Conservation (phyloP, 1,140 invertebrate species). For the Lordiphosa collinella region DNA sequence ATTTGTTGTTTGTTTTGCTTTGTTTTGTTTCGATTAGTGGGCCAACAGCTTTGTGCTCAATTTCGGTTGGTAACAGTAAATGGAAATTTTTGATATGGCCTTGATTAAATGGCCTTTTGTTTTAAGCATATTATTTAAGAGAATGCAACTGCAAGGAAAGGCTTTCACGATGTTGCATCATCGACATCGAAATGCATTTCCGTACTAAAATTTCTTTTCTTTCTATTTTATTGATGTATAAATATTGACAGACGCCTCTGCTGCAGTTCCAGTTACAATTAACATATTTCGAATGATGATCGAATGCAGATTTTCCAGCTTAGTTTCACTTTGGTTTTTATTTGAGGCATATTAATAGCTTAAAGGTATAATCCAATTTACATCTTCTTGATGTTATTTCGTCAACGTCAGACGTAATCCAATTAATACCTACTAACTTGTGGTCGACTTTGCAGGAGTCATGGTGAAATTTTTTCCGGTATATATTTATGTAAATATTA, state of each 20-base stretch:
- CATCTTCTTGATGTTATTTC: slow-evolving; percentile 39
- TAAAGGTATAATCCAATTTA: slow-evolving; percentile 34
- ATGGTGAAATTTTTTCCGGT: slow-evolving; percentile 35
- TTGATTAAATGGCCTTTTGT: slow-evolving; percentile 40
- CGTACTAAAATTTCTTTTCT: slow-evolving; percentile 19
- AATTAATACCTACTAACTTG: slow-evolving; percentile 27
- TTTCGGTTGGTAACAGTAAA: slow-evolving; percentile 54
- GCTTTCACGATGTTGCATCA: slow-evolving; percentile 55
- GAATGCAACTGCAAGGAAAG: slow-evolving; percentile 34
- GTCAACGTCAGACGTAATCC: slow-evolving; percentile 33
- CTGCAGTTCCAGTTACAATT: slow-evolving; percentile 15
- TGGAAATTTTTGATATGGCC: slow-evolving; percentile 52
- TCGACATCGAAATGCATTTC: slow-evolving; percentile 22
- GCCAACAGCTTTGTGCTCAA: slow-evolving; percentile 31
- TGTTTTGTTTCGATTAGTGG: slow-evolving; percentile 6
- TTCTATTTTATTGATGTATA: slow-evolving; percentile 16
- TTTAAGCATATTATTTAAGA: neutral
- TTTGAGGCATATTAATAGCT: neutral
- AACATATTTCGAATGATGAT: slow-evolving; percentile 34
- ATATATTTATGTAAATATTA: slow-evolving; percentile 25
- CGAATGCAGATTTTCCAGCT: slow-evolving; percentile 49
- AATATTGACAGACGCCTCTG: slow-evolving; percentile 8
- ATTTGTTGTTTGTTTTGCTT: slow-evolving; percentile 24
- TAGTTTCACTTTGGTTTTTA: slow-evolving; percentile 45
- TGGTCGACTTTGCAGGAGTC: slow-evolving; percentile 17